Base-by-base conservation (phyloP, 2,888 invertebrate genomes). In the Aporophyla nigra region DNA sequence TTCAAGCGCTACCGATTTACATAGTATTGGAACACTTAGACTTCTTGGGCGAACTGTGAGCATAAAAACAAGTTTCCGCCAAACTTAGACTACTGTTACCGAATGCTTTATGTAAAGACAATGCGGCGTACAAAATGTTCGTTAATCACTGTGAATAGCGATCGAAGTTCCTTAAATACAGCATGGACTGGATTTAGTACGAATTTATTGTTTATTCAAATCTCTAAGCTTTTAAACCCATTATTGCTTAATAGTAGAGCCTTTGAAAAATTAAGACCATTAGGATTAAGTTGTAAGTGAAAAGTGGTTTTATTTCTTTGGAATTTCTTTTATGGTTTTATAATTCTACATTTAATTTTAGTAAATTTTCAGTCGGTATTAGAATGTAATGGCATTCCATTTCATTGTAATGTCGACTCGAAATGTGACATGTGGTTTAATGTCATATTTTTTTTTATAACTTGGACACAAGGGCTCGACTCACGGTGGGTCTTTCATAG, bases 181-280 rank as follows among this genome's bases (percentile, higher is more conserved):
- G 87, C 78, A 85, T 80, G 63, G 68, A 78, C 78, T 76, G 85
- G 85, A 82, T 80, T 85, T 83, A 71, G 83, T 73, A 76, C 71
- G 70, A 83, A 87, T 88, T 87, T 88, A 87, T 88, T 82, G 85
- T 88, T 86, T 87, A 87, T 87, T 87, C 78, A 87, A 87, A 87
- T 87, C 69, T 78, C 74, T 83, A 82, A 87, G 87, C 88, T 83
- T 72, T 86, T 88, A 85, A 88, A 78, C 70, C 76, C 80, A 82
- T 81, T 84, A 88, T 81, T 86, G 78, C 76, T 27, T 77, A 80
- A 87, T 76, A 80, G 79, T 77, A 80, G 78, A 82, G 77, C 80
- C 77, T 84, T 80, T 76, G 80, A 86, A 88, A 87, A 84, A 86
- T 88, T 80, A 88, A 78, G 67, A 77, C 85, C 71, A 85, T 86